These are phyloP conservation scores for Agraylea sexmaculata DNA, from an alignment of 1,140 invertebrate genomes.

Conservation along the genomic window DNA sequence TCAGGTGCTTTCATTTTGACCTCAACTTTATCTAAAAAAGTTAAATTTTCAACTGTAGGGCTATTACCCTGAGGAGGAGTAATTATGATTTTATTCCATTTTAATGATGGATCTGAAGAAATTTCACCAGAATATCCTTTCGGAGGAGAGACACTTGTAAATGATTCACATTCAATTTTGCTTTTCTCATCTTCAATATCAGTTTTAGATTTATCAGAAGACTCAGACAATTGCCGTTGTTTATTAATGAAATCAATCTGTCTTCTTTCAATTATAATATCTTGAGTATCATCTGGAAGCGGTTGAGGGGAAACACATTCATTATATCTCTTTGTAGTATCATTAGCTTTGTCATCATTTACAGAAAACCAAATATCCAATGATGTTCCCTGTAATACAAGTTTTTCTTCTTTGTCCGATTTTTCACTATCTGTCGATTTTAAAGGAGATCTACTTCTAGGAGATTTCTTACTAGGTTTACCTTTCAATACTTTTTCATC, in stretches of 20 bases:
- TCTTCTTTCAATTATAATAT: conserved; percentile 45
- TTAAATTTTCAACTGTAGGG: conserved; percentile 37
- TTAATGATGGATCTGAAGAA: conserved; percentile 30
- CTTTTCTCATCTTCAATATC: conserved; percentile 6
- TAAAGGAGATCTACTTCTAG: conserved; percentile 18
- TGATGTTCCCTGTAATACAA: conserved; percentile 33
- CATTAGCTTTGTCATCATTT: conserved; percentile 20
- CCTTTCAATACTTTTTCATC: conserved; percentile 40
- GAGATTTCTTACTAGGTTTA: conserved; percentile 29
- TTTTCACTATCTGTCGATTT: conserved; percentile 21
- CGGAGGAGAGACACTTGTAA: no score
- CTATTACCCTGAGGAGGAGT: conserved; percentile 41
- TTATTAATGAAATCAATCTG: conserved; percentile 44
- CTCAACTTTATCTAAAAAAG: conserved; percentile 34
- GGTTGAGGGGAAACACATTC: conserved; percentile 17
- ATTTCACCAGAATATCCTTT: no score
- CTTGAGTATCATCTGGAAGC: conserved; percentile 39
- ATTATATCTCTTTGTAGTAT: conserved; percentile 15
- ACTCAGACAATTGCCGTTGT: conserved; percentile 27
- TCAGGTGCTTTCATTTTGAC: conserved; percentile 26
- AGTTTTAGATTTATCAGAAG: conserved; percentile 20
- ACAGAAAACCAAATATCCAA: conserved; percentile 35
- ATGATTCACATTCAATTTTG: conserved; percentile 26
- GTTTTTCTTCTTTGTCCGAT: conserved; percentile 24
- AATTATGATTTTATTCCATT: conserved; percentile 41